Evolutionary conservation across 2,888 invertebrate species (phyloP), one percentile per base, ranked within the genome.

Genomic region (Euproctis similis): DNA sequence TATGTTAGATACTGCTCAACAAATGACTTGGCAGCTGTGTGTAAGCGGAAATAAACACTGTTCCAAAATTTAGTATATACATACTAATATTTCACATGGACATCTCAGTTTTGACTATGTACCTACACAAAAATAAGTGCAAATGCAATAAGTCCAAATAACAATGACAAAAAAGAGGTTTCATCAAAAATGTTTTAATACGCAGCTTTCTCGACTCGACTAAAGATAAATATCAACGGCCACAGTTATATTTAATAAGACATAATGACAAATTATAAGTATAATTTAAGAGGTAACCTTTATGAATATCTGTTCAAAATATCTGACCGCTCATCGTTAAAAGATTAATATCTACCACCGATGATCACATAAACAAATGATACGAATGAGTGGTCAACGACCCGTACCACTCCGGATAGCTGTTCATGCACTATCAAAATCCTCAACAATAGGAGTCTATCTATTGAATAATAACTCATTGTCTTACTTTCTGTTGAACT

Each of bases 401-500:
- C 69, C 81, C 61, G 35, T n/a, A 47, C 39, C 57, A 58, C 65
- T 63, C 4, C 65, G 63, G 74, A 72, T 73, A 67, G 63, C 53
- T 50, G 56, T 53, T 59, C 61, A 48, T 54, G 48, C 61, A 54
- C 55, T 61, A 65, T 71, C 71, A 59, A 46, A 59, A 60, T n/a
- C 54, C 43, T 58, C 62, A 67, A 77, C 77, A 75, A 78, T 78
- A 71, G 72, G 53, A 69, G 67, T 64, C 65, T 75, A 75, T 77
- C 65, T 59, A 51, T 59, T 62, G 71, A 74, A 80, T 81, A 81
- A 84, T 82, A 81, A 76, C 62, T 82, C 81, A 80, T 82, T 82
- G 82, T 82, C 80, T 75, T 70, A 72, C 70, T 75, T 82, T 81
- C 80, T 78, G 76, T 84, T 67, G 56, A 71, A 77, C 80, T 84